phyloP scores from a whole-genome alignment of 1,140 invertebrate genomes.

The Thaumetopoea pityocampa region DNA sequence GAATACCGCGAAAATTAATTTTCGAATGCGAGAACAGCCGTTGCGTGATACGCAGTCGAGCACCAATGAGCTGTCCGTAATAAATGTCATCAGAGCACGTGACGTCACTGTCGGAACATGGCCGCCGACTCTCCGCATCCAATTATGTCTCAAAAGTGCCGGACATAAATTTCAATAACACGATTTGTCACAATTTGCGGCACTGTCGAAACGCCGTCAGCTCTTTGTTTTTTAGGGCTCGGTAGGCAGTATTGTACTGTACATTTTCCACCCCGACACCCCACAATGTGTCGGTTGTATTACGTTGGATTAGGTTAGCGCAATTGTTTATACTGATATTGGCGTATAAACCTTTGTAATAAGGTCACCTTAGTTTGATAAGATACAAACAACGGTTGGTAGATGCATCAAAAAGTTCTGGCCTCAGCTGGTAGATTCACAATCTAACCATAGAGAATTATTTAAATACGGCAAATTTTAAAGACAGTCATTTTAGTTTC shows the following conservation, averaged over 20 bases:
- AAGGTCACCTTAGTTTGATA: too few relatives aligned
- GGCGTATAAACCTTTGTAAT: too few relatives aligned
- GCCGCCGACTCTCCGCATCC: constrained; percentile 48
- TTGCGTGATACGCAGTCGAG: constrained; percentile 33
- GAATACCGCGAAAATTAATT: constrained; percentile 49
- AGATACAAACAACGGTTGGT: too few relatives aligned
- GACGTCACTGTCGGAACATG: constrained; percentile 54
- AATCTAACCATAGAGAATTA: too few relatives aligned
- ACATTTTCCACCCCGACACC: constrained; percentile 1
- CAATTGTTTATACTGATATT: too few relatives aligned
- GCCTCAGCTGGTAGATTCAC: too few relatives aligned
- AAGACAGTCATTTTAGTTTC: too few relatives aligned
- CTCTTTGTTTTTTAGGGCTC: constrained; percentile 41
- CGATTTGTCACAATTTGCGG: constrained; percentile 60
- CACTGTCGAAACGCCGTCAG: constrained; percentile 25
- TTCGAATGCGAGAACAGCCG: constrained; percentile 39
- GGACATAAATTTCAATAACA: constrained; percentile 65
- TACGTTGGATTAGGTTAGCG: constrained; percentile 6
- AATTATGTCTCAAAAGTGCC: constrained; percentile 65
- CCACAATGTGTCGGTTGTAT: constrained; percentile 4
- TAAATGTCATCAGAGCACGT: constrained; percentile 62
- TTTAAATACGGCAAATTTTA: too few relatives aligned
- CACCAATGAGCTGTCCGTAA: constrained; percentile 58
- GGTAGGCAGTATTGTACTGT: constrained; percentile 17
- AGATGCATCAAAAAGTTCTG: too few relatives aligned